These are phyloP conservation scores for Chymomyza fuscimana DNA, from an alignment of 2,888 invertebrate genomes.

Conservation along the genomic window DNA sequence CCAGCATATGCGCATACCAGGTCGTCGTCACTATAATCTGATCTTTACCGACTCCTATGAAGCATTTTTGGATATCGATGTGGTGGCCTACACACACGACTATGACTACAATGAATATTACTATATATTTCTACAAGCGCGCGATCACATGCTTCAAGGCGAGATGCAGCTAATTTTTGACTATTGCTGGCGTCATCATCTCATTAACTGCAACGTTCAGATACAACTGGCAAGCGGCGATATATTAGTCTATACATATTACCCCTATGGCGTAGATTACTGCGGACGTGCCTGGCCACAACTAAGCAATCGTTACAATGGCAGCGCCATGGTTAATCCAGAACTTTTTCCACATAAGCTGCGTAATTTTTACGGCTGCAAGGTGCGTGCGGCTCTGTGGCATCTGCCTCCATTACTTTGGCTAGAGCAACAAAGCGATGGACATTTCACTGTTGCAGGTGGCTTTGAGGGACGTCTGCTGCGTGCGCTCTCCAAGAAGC, in stretches of 20 bases:
- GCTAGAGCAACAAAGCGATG: constrained; percentile 4
- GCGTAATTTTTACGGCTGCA: constrained; percentile 62
- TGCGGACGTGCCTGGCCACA: constrained; percentile 48
- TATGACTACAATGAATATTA: constrained; percentile 69
- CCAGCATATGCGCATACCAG: constrained; percentile 21
- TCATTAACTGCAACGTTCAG: constrained; percentile 72
- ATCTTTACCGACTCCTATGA: constrained; percentile 70
- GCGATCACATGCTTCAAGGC: constrained; percentile 41
- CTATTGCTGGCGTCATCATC: constrained; percentile 69
- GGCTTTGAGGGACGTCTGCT: constrained; percentile 65
- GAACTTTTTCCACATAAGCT: constrained; percentile 61
- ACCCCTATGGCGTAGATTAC: constrained; percentile 52
- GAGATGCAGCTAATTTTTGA: constrained; percentile 66
- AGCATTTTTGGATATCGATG: constrained; percentile 63
- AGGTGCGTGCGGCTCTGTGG: constrained; percentile 47
- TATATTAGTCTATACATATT: constrained; percentile 68
- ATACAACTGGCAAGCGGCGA: constrained; percentile 63
- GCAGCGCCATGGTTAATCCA: constrained; percentile 35
- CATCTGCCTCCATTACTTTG: constrained; percentile 52
- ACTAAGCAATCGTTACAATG: constrained; percentile 57
- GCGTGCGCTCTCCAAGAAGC: constrained; percentile 40
- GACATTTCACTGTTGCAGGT: constrained; percentile 15
- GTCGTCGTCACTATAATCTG: constrained; percentile 54
- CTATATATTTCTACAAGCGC: constrained; percentile 67
- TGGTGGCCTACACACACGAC: constrained; percentile 51